Base-by-base conservation (phyloP, 2,797 vertebrate genomes). In the Chromis chromis region DNA sequence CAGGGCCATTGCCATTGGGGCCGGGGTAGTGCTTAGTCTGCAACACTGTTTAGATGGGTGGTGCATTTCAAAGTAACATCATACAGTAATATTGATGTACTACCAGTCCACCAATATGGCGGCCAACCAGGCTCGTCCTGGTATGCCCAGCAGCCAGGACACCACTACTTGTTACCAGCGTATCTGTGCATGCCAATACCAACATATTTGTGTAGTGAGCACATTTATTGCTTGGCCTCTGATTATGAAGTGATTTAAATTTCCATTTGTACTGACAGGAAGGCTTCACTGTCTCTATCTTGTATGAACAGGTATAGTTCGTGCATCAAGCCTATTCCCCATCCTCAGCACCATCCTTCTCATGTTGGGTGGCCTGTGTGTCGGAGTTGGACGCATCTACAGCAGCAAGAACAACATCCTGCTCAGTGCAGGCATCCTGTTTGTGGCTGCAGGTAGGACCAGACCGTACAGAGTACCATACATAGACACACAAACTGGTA, bases 271-370 rank as follows among this genome's bases (percentile, higher is more conserved):
- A 14, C 0, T 76, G 22, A 65, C 56, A 27, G 3, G 11, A 56
- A 25, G 16, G 14, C 59, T 50, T 22, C 14, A 2, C 10, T 62
- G 21, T 74, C 52, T 64, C 24, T 56, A 3, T 71, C 46, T 76
- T 6, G 10, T 78, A 12, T 83, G 44, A 64, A 66, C 92, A 99
- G 98, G 98, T 78, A 95, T 98, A 0, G 97, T 98, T 31, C 96
- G 97, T 1, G 98, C 98, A 60, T 98, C 98, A 81, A 98, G 98
- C 13, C 94, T 98, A 25, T 99, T 99, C 79, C 97, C 98, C 66
- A 98, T 99, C 81, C 96, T 99, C 84, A 99, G 97, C 93, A 96
- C 96, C 83, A 91, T 97, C 82, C 90, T 99, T 77, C 94, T 99
- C 54, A 88, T 99, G 88, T 86, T 97, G n/a, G 98, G 97, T 3